A percentile compares a stretch with the other conserved stretches of the same genome.
Conservation (phyloP, 2,113 vertebrate genomes). For the Sylvia atricapilla region DNA sequence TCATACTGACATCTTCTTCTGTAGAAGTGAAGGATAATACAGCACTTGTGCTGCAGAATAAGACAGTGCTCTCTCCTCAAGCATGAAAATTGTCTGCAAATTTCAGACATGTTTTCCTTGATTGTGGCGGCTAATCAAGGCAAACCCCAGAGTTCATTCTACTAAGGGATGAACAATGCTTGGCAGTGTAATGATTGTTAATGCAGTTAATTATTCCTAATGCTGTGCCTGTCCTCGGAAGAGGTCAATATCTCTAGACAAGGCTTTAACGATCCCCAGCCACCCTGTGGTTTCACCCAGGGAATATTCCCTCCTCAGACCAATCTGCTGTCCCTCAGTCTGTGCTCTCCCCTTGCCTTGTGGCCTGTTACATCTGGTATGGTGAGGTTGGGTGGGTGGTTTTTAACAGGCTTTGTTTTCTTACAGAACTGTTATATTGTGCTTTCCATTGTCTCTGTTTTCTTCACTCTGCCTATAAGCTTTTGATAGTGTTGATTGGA, state of each 20-base stretch:
- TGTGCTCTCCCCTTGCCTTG: not conserved
- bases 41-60: conserved; percentile 51
- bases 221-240: conserved; percentile 56
- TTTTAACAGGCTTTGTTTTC: conserved; percentile 67
- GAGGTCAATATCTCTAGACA: conserved; percentile 69
- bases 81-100: conserved; percentile 53
- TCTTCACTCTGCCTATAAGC: not conserved
- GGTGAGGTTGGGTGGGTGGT: conserved; percentile 51
- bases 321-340: conserved; percentile 59
- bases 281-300: conserved; percentile 55
- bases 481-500: not conserved
- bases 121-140: conserved; percentile 55
- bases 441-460: conserved; percentile 20
- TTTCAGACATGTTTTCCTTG: conserved; percentile 69
- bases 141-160: conserved; percentile 65
- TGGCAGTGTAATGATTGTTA: conserved; percentile 65
- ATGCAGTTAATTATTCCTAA: conserved; percentile 80
- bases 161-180: conserved; percentile 44
- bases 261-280: conserved; percentile 61
- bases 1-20: conserved; percentile 64
- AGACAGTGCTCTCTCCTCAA: conserved; percentile 47
- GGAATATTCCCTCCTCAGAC: conserved; percentile 74
- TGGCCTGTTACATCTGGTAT: conserved; percentile 19
- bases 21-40: conserved; percentile 58
- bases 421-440: not conserved